Evolutionary conservation across 2,888 invertebrate species (phyloP).

Genomic region (Julus scanicus): DNA sequence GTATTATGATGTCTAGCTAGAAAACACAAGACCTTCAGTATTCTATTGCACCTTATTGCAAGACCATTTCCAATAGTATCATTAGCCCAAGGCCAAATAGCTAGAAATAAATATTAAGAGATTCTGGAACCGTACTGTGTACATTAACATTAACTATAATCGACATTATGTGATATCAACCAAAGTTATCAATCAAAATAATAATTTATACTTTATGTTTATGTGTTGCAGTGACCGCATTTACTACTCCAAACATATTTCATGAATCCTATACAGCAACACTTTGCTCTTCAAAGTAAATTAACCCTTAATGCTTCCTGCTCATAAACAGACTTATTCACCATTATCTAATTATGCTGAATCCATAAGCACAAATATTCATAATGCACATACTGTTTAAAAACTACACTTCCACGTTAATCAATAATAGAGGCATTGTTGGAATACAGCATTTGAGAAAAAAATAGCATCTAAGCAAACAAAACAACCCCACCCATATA

Average conservation of each 20-base stretch:
- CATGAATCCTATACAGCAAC: neutral
- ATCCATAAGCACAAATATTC: neutral
- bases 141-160: neutral
- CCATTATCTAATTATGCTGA: neutral
- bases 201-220: too few species aligned
- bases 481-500: constrained; percentile 23
- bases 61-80: neutral
- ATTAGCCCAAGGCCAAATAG: neutral
- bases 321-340: neutral
- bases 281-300: neutral
- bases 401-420: neutral
- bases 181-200: too few species aligned
- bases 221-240: too few species aligned
- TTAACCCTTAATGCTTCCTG: neutral
- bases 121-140: neutral
- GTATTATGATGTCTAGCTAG: neutral
- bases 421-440: constrained; percentile 1
- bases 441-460: neutral
- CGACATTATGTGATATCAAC: too few species aligned
- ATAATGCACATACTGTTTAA: neutral
- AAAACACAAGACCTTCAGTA: neutral
- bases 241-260: neutral
- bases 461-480: neutral
- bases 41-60: neutral
- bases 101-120: neutral